These are phyloP conservation scores for Enchytraeus crypticus DNA, from an alignment of 2,888 invertebrate species.

Conservation along the genomic window DNA sequence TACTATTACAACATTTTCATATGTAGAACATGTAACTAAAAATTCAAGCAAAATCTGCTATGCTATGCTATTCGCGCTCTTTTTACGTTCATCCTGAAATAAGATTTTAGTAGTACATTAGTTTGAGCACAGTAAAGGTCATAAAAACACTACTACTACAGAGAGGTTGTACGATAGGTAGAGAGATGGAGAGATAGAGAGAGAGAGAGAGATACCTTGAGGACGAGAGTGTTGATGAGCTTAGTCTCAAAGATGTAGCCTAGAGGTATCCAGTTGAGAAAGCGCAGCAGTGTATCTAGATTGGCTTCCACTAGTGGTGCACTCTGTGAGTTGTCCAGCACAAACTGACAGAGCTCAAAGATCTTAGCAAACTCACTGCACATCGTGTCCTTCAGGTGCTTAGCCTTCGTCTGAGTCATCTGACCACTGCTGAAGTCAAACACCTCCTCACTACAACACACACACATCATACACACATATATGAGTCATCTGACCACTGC, in stretches of 20 bases:
- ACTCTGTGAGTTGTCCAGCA: constrained; percentile 94
- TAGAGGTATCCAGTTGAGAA: constrained; percentile 98
- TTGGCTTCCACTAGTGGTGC: constrained; percentile 90
- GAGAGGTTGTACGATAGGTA: too few relatives aligned
- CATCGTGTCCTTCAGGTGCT: constrained; percentile 98
- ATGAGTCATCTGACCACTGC: constrained; percentile 95
- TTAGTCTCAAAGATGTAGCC: constrained; percentile 99
- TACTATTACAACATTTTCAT: too few relatives aligned
- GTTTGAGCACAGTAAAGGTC: too few relatives aligned
- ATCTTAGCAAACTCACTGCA: constrained; percentile 98
- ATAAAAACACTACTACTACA: too few relatives aligned
- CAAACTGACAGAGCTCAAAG: constrained; percentile 93
- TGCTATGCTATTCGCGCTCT: too few relatives aligned
- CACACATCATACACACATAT: too few relatives aligned
- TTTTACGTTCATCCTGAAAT: too few relatives aligned
- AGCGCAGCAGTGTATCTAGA: constrained; percentile 85
- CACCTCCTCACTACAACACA: constrained; percentile 79
- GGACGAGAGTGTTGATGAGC: constrained; percentile 83
- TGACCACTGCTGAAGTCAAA: constrained; percentile 98
- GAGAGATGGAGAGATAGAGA: too few relatives aligned
- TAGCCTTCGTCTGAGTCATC: constrained; percentile 96
- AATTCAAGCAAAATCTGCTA: too few relatives aligned
- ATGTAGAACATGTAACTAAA: too few relatives aligned
- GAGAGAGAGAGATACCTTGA: too few relatives aligned
- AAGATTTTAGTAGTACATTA: too few relatives aligned